Conservation (phyloP, 1,140 invertebrate genomes). For the Lordiphosa stackelbergi region DNA sequence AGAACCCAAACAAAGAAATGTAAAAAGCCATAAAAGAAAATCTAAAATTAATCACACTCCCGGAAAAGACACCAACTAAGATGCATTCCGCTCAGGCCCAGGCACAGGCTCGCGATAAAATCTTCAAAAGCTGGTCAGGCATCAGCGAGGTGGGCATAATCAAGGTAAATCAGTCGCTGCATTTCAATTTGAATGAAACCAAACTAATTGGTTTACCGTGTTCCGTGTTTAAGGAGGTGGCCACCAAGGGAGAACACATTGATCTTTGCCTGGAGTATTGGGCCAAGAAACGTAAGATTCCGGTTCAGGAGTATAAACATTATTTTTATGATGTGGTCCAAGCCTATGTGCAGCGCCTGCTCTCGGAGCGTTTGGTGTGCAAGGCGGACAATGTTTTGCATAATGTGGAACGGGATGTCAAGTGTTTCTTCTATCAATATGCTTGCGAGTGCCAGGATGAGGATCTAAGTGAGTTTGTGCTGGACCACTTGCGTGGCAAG, state of each 20-base stretch:
- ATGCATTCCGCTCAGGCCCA: constrained; percentile 58
- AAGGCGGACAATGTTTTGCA: constrained; percentile 70
- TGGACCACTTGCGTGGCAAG: constrained; percentile 61
- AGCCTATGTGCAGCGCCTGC: constrained; percentile 67
- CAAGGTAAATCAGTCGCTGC: constrained; percentile 17
- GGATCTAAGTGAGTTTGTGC: constrained; percentile 58
- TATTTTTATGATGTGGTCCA: constrained; percentile 72
- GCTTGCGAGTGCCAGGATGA: constrained; percentile 60
- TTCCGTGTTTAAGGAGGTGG: constrained; percentile 42
- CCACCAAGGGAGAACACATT: constrained; percentile 74
- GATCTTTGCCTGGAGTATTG: constrained; percentile 67
- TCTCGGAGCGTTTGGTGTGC: constrained; percentile 68
- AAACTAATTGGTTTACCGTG: too few relatives aligned
- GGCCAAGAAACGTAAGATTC: constrained; percentile 58
- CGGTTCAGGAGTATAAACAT: constrained; percentile 52
- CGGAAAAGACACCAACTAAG: constrained; percentile 7
- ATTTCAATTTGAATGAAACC: too few relatives aligned
- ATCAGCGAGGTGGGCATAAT: constrained; percentile 68
- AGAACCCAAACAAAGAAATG: constrained; percentile 18
- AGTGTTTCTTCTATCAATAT: constrained; percentile 71
- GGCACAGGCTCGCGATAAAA: constrained; percentile 57
- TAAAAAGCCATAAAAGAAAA: constrained; percentile 35
- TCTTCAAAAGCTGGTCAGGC: constrained; percentile 66
- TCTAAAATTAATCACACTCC: too few relatives aligned
- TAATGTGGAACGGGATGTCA: constrained; percentile 66